Conservation (phyloP, 2,113 vertebrate species). For the Tyrannus savana region DNA sequence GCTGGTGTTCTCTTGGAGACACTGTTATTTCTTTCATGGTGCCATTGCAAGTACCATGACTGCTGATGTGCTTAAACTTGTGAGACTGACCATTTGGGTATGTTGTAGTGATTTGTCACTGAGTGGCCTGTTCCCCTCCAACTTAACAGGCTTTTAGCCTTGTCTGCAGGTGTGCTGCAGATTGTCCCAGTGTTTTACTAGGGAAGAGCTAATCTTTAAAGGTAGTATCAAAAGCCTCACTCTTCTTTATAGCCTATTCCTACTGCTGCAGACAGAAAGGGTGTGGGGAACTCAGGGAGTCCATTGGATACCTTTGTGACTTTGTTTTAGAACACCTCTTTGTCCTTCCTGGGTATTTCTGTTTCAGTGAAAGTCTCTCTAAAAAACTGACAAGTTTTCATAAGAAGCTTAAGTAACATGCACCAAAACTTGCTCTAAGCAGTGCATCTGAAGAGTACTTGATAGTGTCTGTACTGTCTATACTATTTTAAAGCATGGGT, state of each 20-base stretch:
- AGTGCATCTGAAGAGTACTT: background rate
- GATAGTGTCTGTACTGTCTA: background rate
- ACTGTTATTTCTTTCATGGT: background rate
- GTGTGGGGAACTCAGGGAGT: rapidly evolving
- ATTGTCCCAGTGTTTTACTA: background rate
- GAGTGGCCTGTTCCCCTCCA: background rate
- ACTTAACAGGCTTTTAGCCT: background rate
- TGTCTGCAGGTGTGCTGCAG: background rate
- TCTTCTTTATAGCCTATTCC: background rate
- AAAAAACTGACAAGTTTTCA: background rate
- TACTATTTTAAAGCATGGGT: background rate
- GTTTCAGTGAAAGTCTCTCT: background rate
- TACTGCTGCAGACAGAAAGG: background rate
- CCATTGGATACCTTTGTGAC: background rate
- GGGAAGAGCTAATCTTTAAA: background rate
- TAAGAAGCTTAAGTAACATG: background rate
- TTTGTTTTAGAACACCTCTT: background rate
- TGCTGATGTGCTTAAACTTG: background rate
- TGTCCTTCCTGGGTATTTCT: background rate
- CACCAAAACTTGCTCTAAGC: background rate
- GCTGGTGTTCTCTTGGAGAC: background rate
- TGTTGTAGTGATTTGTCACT: background rate
- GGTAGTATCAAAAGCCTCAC: background rate
- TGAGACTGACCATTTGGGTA: background rate
- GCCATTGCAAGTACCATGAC: background rate